Evolutionary conservation across 2,888 invertebrate genomes (phyloP).

Genomic region (Hydropsyche betteni): DNA sequence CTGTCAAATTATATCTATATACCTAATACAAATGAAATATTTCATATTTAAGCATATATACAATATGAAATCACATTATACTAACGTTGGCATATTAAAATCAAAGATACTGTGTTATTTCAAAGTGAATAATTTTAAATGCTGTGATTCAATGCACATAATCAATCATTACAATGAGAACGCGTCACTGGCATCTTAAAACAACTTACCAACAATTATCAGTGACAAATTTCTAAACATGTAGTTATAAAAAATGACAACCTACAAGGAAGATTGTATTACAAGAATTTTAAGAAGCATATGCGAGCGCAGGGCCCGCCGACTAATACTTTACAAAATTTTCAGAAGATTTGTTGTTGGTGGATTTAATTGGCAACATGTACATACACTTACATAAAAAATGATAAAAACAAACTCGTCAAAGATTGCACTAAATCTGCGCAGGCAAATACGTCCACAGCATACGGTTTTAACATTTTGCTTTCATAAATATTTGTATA

Average conservation of each 20-base stretch:
- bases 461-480: slow-evolving; percentile 28
- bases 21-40: slow-evolving; percentile 36
- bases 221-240: slow-evolving; percentile 26
- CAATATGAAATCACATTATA: slow-evolving; percentile 33
- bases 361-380: slow-evolving; percentile 24
- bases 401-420: slow-evolving; percentile 11
- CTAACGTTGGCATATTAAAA: slow-evolving; percentile 35
- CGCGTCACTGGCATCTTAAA: slow-evolving; percentile 9
- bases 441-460: slow-evolving; percentile 39
- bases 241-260: slow-evolving; percentile 23
- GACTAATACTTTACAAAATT: slow-evolving; percentile 11
- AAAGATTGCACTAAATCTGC: slow-evolving; percentile 33
- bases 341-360: not conserved
- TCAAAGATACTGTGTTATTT: slow-evolving; percentile 28
- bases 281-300: slow-evolving; percentile 19
- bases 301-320: not conserved
- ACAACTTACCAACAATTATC: slow-evolving; percentile 19
- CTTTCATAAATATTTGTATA: slow-evolving; percentile 35
- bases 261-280: slow-evolving; percentile 22
- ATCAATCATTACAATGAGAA: not conserved
- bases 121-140: slow-evolving; percentile 35
- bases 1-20: slow-evolving; percentile 31
- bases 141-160: slow-evolving; percentile 28
- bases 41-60: slow-evolving; percentile 41
- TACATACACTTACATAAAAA: slow-evolving; percentile 36